Evolutionary conservation across 2,113 vertebrate species (phyloP), one percentile per base, ranked within the genome.

Genomic region (Clarias gariepinus): DNA sequence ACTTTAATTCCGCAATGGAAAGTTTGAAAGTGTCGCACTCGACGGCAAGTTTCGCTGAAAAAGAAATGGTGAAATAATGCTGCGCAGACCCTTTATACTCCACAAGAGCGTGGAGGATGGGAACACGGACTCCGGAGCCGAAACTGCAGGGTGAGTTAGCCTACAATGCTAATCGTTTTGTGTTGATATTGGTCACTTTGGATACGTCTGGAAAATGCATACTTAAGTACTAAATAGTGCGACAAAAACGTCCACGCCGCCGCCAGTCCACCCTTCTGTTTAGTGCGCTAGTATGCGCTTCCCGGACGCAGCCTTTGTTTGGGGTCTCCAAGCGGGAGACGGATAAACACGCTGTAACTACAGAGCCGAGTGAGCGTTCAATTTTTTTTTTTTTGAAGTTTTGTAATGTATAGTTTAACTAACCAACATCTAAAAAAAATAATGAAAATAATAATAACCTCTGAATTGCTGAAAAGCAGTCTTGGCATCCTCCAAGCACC

Each of bases 81-180:
- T 92, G 57, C 85, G 86, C n/a, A 82, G 85, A 86, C 78, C 77
- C 41, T 84, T n/a, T 89, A 47, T 53, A 28, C 77, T 90, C 1
- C 81, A 30, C 9, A 21, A 73, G 57, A 88, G 87, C 87, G 73
- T 73, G 58, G 87, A 92, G 13, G 86, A 94, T 93, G 94, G 89
- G 19, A 89, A 88, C 87, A 88, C 64, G 85, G 94, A 95, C 85
- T 92, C 94, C 0, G 93, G 93, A 85, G 93, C 93, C n/a, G 94
- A 94, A 89, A 93, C 92, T 53, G 92, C 92, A 69, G 92, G 92
- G 95, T 95, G 89, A 94, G 95, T 95, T 69, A 73, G 68, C 64
- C 7, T 11, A 16, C 61, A 68, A 47, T 68, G 77, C 68, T 88
- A 89, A 73, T 61, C 5, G 83, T 71, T 12, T 55, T 2, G 47